Evolutionary conservation across 1,140 invertebrate genomes (phyloP), one percentile per base, ranked within the genome.

Genomic region (Bemisia tabaci): DNA sequence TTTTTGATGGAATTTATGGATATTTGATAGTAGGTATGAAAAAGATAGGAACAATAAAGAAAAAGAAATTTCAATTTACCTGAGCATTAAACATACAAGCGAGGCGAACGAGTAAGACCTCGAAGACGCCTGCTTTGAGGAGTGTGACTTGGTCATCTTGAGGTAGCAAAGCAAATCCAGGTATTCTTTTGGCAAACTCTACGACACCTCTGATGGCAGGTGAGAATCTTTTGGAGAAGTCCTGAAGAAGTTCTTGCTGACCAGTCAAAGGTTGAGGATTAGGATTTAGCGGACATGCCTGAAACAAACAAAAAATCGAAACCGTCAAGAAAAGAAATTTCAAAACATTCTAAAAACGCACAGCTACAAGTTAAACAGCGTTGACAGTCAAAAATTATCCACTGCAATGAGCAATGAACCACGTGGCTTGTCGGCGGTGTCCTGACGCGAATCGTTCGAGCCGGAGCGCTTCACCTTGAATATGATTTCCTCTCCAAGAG

Each of bases 61-160:
- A n/a, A n/a, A n/a, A n/a, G n/a, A n/a, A n/a, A n/a, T n/a, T n/a
- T n/a, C n/a, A n/a, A n/a, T n/a, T 73, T 68, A 74, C 73, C 72
- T 89, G 89, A 26, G 87, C 84, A 75, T 95, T 91, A 75, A 95
- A 95, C 90, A 96, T 93, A 80, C 92, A 93, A 68, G 94, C 93
- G 65, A 97, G 79, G 64, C 94, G 85, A 73, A 97, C 92, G 68
- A 96, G 87, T 2, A 97, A 79, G 60, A 95, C 92, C 79, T 96
- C 94, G 76, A 96, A 96, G 12, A 96, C 91, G 23, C 93, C 93
- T 65, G 92, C 94, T 80, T 98, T 98, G 65, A 99, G 83, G 26
- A 99, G 81, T 65, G 93, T 95, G 71, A 98, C 94, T 80, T 97
- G 95, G 76, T 98, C 95, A 73, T 97, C 94, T 79, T 97, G 93